phyloP scores from a whole-genome alignment of 2,797 vertebrate genomes.

The Sebastes diploproa region DNA sequence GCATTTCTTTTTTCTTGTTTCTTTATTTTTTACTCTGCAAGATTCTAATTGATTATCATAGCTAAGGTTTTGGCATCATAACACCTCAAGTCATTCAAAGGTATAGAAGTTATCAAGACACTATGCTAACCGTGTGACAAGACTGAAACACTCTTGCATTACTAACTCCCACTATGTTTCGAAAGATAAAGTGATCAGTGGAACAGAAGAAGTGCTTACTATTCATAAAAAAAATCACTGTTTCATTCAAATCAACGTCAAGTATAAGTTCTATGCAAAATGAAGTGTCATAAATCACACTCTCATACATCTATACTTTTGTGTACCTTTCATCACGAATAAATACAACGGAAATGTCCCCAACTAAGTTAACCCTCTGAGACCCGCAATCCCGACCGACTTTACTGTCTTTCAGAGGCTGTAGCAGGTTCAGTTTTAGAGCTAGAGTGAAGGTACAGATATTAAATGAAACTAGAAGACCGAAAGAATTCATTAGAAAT shows the following conservation, averaged over 20 bases:
- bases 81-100: slow-evolving; percentile 67
- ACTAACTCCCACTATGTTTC: slow-evolving; percentile 26
- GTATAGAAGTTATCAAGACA: slow-evolving; percentile 65
- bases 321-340: background rate
- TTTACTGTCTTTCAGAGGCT: too few relatives aligned
- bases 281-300: background rate
- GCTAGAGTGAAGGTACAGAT: too few relatives aligned
- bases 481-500: too few relatives aligned
- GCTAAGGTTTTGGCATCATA: slow-evolving; percentile 57
- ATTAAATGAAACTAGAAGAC: too few relatives aligned
- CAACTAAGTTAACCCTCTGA: background rate
- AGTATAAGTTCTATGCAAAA: slow-evolving; percentile 7
- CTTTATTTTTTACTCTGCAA: slow-evolving; percentile 25
- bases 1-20: slow-evolving; percentile 4
- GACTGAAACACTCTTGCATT: slow-evolving; percentile 32
- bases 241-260: slow-evolving; percentile 27
- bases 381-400: too few relatives aligned
- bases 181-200: slow-evolving; percentile 19
- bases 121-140: slow-evolving; percentile 51
- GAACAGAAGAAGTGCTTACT: slow-evolving; percentile 21
- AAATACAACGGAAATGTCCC: slow-evolving; percentile 9
- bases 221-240: slow-evolving; percentile 12
- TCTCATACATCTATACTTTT: background rate
- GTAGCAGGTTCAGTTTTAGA: too few relatives aligned
- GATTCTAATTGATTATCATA: slow-evolving; percentile 60